Percentiles rank a stretch among this genome's conserved stretches.
phyloP scores from a whole-genome alignment of 1,140 invertebrate species.

The Bombyx mandarina region DNA sequence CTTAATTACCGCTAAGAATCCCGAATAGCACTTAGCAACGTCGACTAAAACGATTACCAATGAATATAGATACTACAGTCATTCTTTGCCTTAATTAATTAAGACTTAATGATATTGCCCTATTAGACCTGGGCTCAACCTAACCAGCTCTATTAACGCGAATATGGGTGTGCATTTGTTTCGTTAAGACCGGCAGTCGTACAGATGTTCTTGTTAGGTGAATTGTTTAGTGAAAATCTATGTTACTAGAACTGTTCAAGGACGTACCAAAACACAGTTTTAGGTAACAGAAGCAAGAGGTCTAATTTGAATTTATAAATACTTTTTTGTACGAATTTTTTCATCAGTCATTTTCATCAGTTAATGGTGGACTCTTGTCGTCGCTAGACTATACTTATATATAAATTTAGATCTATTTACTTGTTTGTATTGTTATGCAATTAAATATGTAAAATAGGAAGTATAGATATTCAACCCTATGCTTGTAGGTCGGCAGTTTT shows the following conservation, averaged over 20 bases:
- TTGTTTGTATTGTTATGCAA: background rate
- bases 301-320: background rate
- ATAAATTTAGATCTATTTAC: background rate
- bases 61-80: slow-evolving; percentile 9
- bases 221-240: too few species aligned
- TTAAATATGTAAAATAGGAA: background rate
- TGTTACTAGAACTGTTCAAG: too few species aligned
- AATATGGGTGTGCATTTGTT: too few species aligned
- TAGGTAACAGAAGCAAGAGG: background rate
- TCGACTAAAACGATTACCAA: slow-evolving; percentile 13
- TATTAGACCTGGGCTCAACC: slow-evolving; percentile 7
- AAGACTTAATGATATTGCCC: slow-evolving; percentile 8
- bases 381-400: too few species aligned
- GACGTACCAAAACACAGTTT: background rate
- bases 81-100: slow-evolving; percentile 5
- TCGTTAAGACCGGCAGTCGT: too few species aligned
- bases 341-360: too few species aligned
- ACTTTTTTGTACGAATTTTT: background rate
- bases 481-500: background rate
- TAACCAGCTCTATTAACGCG: slow-evolving; percentile 3
- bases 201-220: too few species aligned
- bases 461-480: background rate
- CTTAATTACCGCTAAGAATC: slow-evolving; percentile 10
- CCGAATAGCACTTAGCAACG: slow-evolving; percentile 6
- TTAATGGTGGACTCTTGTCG: too few species aligned